phyloP scores from a whole-genome alignment of 2,113 vertebrate genomes.

The Peromyscus maniculatus region DNA sequence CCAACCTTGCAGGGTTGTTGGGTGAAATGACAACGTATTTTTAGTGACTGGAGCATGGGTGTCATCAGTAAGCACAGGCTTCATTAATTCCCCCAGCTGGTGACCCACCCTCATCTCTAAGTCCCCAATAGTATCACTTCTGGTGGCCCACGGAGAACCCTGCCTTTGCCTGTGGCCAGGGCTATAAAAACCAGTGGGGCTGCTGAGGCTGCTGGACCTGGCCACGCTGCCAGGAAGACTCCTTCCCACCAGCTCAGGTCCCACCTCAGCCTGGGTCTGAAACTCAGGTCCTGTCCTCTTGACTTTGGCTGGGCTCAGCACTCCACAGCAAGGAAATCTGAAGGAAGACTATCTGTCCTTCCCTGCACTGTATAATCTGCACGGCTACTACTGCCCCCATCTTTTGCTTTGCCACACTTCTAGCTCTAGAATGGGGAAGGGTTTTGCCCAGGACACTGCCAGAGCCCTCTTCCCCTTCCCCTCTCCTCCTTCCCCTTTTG shows the following conservation, averaged over 20 bases:
- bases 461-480: too few relatives aligned
- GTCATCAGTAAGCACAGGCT: background rate
- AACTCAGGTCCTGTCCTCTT: background rate
- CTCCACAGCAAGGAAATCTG: background rate
- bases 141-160: background rate
- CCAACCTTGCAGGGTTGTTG: background rate
- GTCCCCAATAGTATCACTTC: too few relatives aligned
- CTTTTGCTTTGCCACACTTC: fast-evolving
- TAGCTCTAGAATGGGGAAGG: background rate
- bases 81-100: background rate
- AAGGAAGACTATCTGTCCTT: background rate
- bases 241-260: too few relatives aligned
- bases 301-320: background rate
- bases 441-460: too few relatives aligned
- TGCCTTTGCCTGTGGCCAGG: background rate
- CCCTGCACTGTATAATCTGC: too few relatives aligned
- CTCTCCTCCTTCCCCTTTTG: too few relatives aligned
- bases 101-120: background rate
- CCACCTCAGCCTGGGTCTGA: background rate
- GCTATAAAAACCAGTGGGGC: slow-evolving; percentile 74
- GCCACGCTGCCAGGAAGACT: background rate
- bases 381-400: too few relatives aligned
- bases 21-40: background rate
- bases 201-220: slow-evolving; percentile 68
- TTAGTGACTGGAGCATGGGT: too few relatives aligned